These are phyloP conservation scores for Gracilinanus agilis DNA, from an alignment of 2,113 vertebrate species.

Conservation along the genomic window DNA sequence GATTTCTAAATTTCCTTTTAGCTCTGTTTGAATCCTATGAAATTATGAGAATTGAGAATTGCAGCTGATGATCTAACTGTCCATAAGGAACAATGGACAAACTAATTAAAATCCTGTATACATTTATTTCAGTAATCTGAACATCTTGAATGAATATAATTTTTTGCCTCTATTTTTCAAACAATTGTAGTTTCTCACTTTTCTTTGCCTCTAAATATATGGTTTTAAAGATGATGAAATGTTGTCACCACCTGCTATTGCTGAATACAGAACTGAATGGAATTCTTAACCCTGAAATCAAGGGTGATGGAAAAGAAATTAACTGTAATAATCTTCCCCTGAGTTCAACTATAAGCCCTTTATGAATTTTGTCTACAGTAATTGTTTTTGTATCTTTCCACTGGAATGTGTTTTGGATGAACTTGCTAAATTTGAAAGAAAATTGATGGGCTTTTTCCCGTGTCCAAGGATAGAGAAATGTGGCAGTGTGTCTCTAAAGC, in stretches of 20 bases:
- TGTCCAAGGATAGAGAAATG: conserved; percentile 33
- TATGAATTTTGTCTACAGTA: conserved; percentile 68
- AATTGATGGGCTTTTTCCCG: conserved; percentile 52
- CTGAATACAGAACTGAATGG: conserved; percentile 41
- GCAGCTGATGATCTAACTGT: not conserved
- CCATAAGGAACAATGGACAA: not conserved
- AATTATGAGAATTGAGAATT: not conserved
- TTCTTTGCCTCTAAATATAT: not conserved
- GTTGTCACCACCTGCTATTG: conserved; percentile 38
- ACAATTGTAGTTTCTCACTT: not conserved
- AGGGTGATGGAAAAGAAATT: conserved; percentile 63
- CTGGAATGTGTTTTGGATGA: conserved; percentile 60
- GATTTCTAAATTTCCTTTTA: not conserved
- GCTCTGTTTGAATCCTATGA: not conserved
- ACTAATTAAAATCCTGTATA: not conserved
- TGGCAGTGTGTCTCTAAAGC: conserved; percentile 3
- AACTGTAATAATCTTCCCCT: conserved; percentile 53
- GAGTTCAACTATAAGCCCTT: conserved; percentile 72
- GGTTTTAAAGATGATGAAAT: not conserved
- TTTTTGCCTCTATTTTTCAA: not conserved
- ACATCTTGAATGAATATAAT: not conserved
- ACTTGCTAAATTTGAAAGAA: conserved; percentile 73
- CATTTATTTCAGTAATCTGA: not conserved
- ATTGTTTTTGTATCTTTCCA: conserved; percentile 71
- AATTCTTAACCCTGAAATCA: conserved; percentile 54